Evolutionary conservation across 2,113 vertebrate species (phyloP), one percentile per base, ranked within the genome.

Genomic region (Motacilla tschutschensis): DNA sequence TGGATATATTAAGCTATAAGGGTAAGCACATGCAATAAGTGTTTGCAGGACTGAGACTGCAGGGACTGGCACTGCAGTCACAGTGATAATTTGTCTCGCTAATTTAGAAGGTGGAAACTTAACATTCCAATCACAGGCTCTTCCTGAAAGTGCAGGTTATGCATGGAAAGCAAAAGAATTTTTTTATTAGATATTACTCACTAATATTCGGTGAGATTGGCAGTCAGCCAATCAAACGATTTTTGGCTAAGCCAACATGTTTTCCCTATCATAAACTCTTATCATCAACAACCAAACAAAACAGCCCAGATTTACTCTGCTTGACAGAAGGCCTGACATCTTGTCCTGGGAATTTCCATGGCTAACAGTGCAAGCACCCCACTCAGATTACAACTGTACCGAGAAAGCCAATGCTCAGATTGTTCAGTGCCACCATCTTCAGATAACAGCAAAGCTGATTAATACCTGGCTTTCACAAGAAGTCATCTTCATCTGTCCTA

Each of bases 341-440:
- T 66, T 54, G 33, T 55, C 57, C 40, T 0, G 1, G 38, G 44
- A 55, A 41, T 87, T 79, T 59, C 20, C 4, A 18, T 48, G 57
- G 48, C 59, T 82, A 60, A 63, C 24, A 59, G 51, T 38, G 36
- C 43, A 77, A 90, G 65, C 4, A 6, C 8, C 58, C 51, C 51
- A 12, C 6, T 55, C 31, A 19, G 55, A 36, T 79, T 51, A n/a
- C 4, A 3, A 6, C 15, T 79, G 33, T 18, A n/a, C 43, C 0
- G 0, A 35, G 28, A 31, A 73, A 70, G 36, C 33, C 0, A 0
- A n/a, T 43, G 41, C 16, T 74, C 53, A 5, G 66, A 1, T 57
- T 92, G 60, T 79, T 93, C 64, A 70, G 19, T 72, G 91, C 81
- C 87, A 91, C 59, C 79, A 85, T 93, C 82, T 85, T 74, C 85